phyloP scores from a whole-genome alignment of 2,797 vertebrate species.

The Enteromius mattozi region DNA sequence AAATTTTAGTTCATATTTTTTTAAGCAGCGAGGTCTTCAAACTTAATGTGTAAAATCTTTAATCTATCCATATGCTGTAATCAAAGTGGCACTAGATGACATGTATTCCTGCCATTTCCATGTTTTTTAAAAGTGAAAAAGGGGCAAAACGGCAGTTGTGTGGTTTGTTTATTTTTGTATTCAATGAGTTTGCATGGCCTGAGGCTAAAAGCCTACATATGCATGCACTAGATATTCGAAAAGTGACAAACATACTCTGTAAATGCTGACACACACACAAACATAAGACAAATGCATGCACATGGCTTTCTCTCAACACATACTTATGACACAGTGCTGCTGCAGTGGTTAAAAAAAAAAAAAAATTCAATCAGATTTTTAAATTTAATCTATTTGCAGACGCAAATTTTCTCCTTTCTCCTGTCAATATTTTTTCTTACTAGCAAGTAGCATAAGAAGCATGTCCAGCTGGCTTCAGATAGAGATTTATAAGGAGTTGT shows the following conservation, averaged over 20 bases:
- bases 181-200: conserved; percentile 64
- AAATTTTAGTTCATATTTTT: not conserved
- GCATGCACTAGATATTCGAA: conserved; percentile 50
- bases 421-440: conserved; percentile 76
- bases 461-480: conserved; percentile 71
- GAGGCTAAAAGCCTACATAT: conserved; percentile 59
- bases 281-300: not conserved
- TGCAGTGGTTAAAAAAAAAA: not conserved
- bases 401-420: conserved; percentile 78
- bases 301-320: not conserved
- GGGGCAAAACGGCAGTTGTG: conserved; percentile 57
- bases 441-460: conserved; percentile 71
- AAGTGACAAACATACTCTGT: conserved; percentile 38
- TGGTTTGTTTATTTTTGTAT: conserved; percentile 70
- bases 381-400: not conserved
- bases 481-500: conserved; percentile 77
- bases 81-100: conserved; percentile 18
- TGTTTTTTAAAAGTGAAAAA: conserved; percentile 28
- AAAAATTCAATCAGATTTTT: conserved; percentile 45
- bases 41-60: not conserved
- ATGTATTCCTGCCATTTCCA: conserved; percentile 63
- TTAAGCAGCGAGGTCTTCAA: not conserved
- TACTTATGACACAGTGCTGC: not conserved
- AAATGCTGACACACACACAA: conserved; percentile 27
- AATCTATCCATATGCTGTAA: not conserved